These are phyloP conservation scores for Ciconia nigra DNA, from an alignment of 2,797 vertebrate genomes.

Conservation along the genomic window DNA sequence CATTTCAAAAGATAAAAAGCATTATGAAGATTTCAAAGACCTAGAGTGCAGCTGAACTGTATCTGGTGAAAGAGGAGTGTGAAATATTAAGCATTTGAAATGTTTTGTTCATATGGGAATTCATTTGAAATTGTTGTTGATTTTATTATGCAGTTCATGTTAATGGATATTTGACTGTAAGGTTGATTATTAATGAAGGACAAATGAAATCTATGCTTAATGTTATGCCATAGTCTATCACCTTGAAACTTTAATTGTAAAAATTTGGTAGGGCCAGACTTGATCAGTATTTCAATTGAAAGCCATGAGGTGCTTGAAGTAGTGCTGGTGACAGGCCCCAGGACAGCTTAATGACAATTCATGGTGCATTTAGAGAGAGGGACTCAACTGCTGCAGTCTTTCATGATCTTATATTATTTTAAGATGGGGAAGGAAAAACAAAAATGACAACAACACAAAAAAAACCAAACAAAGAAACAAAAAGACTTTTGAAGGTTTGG, in stretches of 20 bases:
- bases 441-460: too few relatives aligned
- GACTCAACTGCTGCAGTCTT: background rate
- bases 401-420: background rate
- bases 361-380: background rate
- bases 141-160: constrained; percentile 66
- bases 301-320: background rate
- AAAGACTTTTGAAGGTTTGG: background rate
- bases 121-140: constrained; percentile 64
- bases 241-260: constrained; percentile 49
- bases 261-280: background rate
- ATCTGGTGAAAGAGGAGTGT: background rate
- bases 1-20: constrained; percentile 48
- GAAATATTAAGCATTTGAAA: constrained; percentile 53
- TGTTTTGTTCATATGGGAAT: constrained; percentile 53
- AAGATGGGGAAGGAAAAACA: background rate
- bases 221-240: constrained; percentile 41
- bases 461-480: background rate
- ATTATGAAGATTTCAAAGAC: constrained; percentile 51
- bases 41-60: background rate
- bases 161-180: constrained; percentile 64
- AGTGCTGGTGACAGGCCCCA: background rate
- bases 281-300: background rate
- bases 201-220: constrained; percentile 58
- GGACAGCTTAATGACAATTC: background rate
- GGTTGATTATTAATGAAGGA: constrained; percentile 67